Evolutionary conservation across 2,113 vertebrate species (phyloP), one percentile per base, ranked within the genome.

Genomic region (Melanocharis versteri): DNA sequence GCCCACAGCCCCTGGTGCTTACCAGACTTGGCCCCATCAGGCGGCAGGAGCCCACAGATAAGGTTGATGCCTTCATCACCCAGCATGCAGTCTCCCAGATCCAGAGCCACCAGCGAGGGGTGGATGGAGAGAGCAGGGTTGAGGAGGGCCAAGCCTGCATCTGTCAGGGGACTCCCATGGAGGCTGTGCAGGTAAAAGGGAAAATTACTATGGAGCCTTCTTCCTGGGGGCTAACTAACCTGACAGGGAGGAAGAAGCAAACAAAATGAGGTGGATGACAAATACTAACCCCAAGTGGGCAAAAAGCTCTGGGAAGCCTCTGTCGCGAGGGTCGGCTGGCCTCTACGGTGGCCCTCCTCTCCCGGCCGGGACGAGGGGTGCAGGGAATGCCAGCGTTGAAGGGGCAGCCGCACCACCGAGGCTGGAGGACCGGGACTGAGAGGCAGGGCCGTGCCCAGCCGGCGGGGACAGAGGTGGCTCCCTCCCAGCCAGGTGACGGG

Each of bases 1-100:
- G 80, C 85, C 92, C 87, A 44, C 13, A 5, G 54, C 18, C 85
- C 70, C 56, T 75, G 26, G 75, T 89, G 89, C 98, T 98, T 98
- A 99, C 99, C 99, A 56, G 99, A 99, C 97, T 99, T 99, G 73
- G 99, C 99, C 80, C 99, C 99, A 0, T 99, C 99, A 3, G 99
- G 99, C 0, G 99, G 99, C 81, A 99, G 98, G 93, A 99, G 98
- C 88, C 99, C 99, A 96, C 99, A 99, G 97, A 99, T 98, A 91
- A 99, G 98, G 83, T 98, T 98, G 95, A 99, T 98, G 15, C 98
- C 99, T 97, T 99, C 98, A 70, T 99, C 99, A 80, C 99, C 99
- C 94, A 99, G 97, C 98, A 99, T 98, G 95, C 99, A 99, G 98
- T 99, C 99, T 69, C 99, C 99, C 64, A 99, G 98, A 84, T 99